A percentile compares a stretch with the other conserved stretches of the same genome.
Evolutionary conservation across 2,888 invertebrate species (phyloP).

Genomic region (Stenolophus ochropezus): DNA sequence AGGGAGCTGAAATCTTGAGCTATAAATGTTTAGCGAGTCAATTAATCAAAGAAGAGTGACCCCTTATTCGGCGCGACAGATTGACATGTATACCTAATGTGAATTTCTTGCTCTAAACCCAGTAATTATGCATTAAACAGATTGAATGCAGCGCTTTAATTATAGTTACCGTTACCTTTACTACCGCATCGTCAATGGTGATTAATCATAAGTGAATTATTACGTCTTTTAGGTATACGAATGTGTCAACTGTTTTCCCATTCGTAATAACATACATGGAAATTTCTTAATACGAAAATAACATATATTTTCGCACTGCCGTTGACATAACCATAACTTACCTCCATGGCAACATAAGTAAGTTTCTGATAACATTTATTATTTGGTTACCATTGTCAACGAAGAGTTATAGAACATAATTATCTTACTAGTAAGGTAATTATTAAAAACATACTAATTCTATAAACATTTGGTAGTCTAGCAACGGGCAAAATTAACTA

Average conservation of each 20-base stretch:
- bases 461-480: too few species aligned
- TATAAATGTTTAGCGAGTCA: not conserved
- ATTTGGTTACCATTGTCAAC: too few species aligned
- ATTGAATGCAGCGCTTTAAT: not conserved
- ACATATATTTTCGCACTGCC: too few species aligned
- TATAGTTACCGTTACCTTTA: not conserved
- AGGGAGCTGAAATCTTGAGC: too few species aligned
- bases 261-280: not conserved
- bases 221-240: not conserved
- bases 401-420: too few species aligned
- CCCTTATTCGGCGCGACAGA: not conserved
- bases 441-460: too few species aligned
- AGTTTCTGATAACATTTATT: too few species aligned
- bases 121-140: not conserved
- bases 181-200: not conserved
- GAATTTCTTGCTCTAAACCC: not conserved
- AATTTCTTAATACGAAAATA: not conserved
- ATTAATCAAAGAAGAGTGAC: slow-evolving; percentile 17
- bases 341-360: too few species aligned
- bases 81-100: slow-evolving; percentile 14
- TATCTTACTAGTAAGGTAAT: too few species aligned
- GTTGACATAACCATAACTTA: too few species aligned
- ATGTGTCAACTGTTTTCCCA: not conserved
- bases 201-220: slow-evolving; percentile 5
- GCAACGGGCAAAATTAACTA: too few species aligned